Evolutionary conservation across 2,113 vertebrate species (phyloP).

Genomic region (Syrrhaptes paradoxus): DNA sequence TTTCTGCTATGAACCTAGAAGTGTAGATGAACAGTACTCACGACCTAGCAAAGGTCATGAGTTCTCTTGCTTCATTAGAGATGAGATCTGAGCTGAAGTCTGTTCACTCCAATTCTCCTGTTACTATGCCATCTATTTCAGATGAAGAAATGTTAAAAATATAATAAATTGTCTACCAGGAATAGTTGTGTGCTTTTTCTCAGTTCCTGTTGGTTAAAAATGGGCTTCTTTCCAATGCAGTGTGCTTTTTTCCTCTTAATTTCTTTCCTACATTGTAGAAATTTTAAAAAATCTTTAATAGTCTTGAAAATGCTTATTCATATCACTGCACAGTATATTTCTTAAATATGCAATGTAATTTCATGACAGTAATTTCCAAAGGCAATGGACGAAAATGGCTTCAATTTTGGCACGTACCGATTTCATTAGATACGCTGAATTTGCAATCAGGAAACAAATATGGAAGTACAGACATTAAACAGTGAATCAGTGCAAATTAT

Average conservation of each 20-base stretch:
- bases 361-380: not conserved
- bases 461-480: not conserved
- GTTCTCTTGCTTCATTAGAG: not conserved
- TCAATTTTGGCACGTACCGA: not conserved
- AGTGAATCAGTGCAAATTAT: not conserved
- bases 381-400: not conserved
- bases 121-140: not conserved
- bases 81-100: not conserved
- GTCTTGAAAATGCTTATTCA: not conserved
- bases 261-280: not conserved
- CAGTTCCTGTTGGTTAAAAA: not conserved
- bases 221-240: not conserved
- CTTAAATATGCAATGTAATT: not conserved
- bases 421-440: not conserved
- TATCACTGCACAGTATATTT: not conserved
- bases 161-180: not conserved
- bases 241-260: not conserved
- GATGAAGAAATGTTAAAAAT: not conserved
- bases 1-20: not conserved
- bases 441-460: not conserved
- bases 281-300: not conserved
- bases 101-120: not conserved
- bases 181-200: not conserved
- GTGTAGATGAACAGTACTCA: not conserved
- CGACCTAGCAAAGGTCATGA: not conserved